Conservation (phyloP, 2,797 vertebrate genomes). For the Melanotaenia pygmaea region DNA sequence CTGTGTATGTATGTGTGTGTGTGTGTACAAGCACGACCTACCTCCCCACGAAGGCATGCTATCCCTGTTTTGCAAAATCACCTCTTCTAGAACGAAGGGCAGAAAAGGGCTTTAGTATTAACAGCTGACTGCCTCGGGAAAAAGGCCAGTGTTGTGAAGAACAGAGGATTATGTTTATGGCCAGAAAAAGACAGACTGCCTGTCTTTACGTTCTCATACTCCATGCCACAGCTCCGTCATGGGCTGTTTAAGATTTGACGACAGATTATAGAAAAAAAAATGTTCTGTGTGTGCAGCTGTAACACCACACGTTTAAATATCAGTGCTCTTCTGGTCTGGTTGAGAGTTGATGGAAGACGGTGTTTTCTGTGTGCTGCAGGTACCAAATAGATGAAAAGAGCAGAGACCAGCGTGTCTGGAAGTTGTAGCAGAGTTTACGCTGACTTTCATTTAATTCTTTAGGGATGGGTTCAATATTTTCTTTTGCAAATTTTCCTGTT, state of each 20-base stretch:
- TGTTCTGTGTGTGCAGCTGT: too few species aligned
- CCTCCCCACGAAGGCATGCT: conserved; percentile 30
- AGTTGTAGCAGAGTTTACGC: too few species aligned
- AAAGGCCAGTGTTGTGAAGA: conserved; percentile 27
- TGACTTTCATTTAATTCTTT: too few species aligned
- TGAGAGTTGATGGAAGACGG: too few species aligned
- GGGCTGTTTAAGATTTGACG: not conserved
- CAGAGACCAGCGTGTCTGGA: too few species aligned
- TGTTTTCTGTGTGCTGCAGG: too few species aligned
- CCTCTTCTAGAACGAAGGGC: conserved; percentile 19
- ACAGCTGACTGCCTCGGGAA: conserved; percentile 28
- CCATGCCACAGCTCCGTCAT: not conserved
- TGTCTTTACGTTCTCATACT: not conserved
- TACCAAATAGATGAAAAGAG: too few species aligned
- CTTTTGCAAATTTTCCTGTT: too few species aligned
- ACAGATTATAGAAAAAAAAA: not conserved
- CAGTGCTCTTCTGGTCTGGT: too few species aligned
- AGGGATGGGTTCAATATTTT: too few species aligned
- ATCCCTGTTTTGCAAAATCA: conserved; percentile 27
- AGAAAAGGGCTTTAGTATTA: conserved; percentile 34
- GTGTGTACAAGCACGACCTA: not conserved
- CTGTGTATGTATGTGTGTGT: not conserved
- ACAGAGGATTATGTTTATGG: conserved; percentile 53
- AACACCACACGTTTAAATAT: too few species aligned
- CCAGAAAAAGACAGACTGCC: not conserved